phyloP scores from a whole-genome alignment of 1,140 invertebrate species.

The Medauroidea extradentata region DNA sequence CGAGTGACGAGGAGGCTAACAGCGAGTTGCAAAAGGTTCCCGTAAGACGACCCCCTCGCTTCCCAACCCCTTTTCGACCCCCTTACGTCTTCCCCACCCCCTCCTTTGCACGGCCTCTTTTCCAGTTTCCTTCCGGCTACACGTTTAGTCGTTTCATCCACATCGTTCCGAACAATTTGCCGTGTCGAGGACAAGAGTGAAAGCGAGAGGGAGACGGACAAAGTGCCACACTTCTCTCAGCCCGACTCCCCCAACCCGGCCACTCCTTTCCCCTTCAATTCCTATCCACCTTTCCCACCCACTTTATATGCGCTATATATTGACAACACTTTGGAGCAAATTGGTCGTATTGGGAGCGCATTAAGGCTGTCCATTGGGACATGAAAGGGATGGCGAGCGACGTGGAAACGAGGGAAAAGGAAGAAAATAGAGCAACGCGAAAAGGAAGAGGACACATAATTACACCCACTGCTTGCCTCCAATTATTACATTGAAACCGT shows the following conservation, averaged over 20 bases:
- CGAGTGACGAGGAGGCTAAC: no score
- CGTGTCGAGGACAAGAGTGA: background rate
- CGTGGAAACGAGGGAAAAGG: background rate
- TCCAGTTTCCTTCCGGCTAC: constrained; percentile 9
- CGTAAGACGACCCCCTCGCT: no score
- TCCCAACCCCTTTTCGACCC: background rate
- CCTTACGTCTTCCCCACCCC: constrained; percentile 1
- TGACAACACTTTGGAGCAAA: constrained; percentile 21
- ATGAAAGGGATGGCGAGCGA: constrained; percentile 8
- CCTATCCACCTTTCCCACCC: no score
- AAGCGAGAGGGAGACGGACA: no score
- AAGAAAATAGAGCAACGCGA: constrained; percentile 4
- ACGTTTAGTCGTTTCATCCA: constrained; percentile 3
- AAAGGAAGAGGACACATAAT: no score
- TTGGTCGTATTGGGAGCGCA: constrained; percentile 19
- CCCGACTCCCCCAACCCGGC: background rate
- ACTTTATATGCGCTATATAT: constrained; percentile 16
- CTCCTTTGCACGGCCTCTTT: background rate
- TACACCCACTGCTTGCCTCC: no score
- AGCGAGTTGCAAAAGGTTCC: constrained; percentile 2
- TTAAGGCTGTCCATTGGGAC: constrained; percentile 20
- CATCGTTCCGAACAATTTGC: constrained; percentile 19
- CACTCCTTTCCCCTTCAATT: background rate
- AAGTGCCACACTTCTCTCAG: no score
- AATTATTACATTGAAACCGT: no score